Conservation (phyloP, 2,113 vertebrate genomes). For the Marcusenius ussheri region DNA sequence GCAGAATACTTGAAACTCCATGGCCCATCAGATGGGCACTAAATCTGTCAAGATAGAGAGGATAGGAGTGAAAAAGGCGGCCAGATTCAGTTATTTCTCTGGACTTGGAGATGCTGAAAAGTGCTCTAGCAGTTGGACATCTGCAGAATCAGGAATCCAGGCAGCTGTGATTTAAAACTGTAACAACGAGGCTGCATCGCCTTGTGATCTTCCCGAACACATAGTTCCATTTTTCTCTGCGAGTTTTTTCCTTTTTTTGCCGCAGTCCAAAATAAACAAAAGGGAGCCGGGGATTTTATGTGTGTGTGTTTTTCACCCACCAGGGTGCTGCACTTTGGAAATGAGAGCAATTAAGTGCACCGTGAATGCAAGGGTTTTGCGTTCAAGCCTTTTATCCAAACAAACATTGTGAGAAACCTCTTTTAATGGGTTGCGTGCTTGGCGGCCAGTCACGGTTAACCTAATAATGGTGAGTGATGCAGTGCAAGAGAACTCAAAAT, state of each 20-base stretch:
- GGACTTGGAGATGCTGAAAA: not conserved
- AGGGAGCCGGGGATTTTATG: not conserved
- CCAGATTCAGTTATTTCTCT: not conserved
- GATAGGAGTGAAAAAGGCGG: not conserved
- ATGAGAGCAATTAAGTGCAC: not conserved
- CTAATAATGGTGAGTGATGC: not conserved
- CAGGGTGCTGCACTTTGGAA: not conserved
- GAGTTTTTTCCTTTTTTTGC: not conserved
- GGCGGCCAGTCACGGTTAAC: not conserved
- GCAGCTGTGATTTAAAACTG: not conserved
- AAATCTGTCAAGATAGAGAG: not conserved
- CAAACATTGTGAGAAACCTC: not conserved
- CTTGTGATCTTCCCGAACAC: not conserved
- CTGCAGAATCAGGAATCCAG: not conserved
- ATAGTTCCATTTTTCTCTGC: not conserved
- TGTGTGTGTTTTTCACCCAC: not conserved
- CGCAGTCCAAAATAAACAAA: not conserved
- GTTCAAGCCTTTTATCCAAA: not conserved
- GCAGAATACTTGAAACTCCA: not conserved
- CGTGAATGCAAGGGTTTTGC: not conserved
- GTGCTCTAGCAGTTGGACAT: not conserved
- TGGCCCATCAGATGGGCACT: not conserved
- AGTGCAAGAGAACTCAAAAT: not conserved
- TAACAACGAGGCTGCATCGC: not conserved
- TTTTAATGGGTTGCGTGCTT: not conserved